A percentile compares a stretch with the other conserved stretches of the same genome.
Conservation (phyloP, 2,113 vertebrate species). For the Okapia johnstoni region DNA sequence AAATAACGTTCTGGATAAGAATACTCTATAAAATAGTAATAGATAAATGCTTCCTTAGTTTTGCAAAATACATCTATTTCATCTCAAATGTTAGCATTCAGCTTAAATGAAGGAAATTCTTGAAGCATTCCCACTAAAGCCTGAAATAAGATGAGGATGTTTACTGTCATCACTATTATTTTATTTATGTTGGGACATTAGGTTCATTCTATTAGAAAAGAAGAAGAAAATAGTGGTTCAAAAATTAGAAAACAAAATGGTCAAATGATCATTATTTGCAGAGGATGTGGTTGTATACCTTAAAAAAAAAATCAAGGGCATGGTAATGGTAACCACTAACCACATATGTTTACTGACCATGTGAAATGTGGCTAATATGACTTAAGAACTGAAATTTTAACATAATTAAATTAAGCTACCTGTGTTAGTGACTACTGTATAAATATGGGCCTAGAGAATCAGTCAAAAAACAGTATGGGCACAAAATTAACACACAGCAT, state of each 20-base stretch:
- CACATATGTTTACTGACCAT: background rate
- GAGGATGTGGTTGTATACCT: background rate
- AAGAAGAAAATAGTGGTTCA: background rate
- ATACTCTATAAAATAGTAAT: background rate
- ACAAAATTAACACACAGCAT: background rate
- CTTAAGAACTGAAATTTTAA: background rate
- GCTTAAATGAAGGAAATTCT: background rate
- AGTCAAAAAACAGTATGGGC: background rate
- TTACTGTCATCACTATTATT: background rate
- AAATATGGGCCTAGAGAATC: background rate
- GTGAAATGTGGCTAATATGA: background rate
- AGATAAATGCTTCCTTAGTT: background rate
- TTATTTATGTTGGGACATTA: background rate
- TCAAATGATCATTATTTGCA: background rate
- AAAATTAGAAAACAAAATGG: background rate
- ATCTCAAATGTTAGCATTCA: background rate
- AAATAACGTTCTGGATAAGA: background rate
- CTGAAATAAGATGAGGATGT: background rate
- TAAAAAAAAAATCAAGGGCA: background rate
- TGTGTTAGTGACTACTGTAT: background rate
- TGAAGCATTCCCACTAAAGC: background rate
- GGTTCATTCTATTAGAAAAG: background rate
- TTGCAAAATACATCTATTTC: background rate
- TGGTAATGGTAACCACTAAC: background rate
- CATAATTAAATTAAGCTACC: background rate